Evolutionary conservation across 2,888 invertebrate species (phyloP).

Genomic region (Margaritifera margaritifera): DNA sequence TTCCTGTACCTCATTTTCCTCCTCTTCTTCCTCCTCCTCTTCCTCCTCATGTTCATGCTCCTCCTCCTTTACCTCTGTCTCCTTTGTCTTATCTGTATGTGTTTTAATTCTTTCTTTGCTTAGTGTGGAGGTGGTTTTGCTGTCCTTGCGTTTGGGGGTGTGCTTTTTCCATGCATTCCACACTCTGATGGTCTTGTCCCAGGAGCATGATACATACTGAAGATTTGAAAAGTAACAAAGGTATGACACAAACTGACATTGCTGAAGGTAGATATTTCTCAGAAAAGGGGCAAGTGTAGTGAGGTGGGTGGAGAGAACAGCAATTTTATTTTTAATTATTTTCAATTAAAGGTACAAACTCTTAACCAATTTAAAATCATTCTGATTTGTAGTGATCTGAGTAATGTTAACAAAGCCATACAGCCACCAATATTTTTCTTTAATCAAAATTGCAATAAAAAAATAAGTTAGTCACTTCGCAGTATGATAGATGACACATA

Average conservation of each 20-base stretch:
- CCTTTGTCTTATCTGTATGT: constrained; percentile 12
- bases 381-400: no score
- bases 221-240: constrained; percentile 8
- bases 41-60: constrained; percentile 39
- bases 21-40: constrained; percentile 26
- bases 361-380: no score
- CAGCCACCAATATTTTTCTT: no score
- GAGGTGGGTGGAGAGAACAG: no score
- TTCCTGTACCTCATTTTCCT: constrained; percentile 16
- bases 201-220: constrained; percentile 71
- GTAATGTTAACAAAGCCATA: no score
- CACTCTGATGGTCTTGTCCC: constrained; percentile 70
- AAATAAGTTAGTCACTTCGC: no score
- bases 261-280: not conserved
- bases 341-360: no score
- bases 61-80: constrained; percentile 27
- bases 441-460: no score
- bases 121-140: constrained; percentile 5
- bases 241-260: not conserved
- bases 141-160: constrained; percentile 18
- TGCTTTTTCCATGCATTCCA: constrained; percentile 72
- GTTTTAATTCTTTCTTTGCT: constrained; percentile 8
- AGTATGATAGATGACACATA: no score
- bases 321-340: no score
- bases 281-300: not conserved